These are phyloP conservation scores for Nymphicus hollandicus DNA, from an alignment of 2,113 vertebrate genomes.

Conservation along the genomic window DNA sequence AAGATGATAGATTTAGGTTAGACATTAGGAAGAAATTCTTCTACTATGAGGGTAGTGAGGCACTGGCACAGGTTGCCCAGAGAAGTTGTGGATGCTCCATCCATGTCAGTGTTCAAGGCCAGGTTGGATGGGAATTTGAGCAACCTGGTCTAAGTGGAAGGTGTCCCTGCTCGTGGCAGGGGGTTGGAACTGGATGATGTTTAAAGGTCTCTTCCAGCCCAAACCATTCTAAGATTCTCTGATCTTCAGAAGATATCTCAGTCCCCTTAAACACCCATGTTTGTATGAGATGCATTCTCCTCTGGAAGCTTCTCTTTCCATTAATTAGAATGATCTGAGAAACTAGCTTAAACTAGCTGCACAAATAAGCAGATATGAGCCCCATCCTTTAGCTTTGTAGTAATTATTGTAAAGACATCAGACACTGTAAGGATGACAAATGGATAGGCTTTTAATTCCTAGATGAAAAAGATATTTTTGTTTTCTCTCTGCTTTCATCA, in stretches of 20 bases:
- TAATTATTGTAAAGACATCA: not conserved
- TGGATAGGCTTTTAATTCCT: not conserved
- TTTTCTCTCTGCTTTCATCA: not conserved
- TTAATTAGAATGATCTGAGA: not conserved
- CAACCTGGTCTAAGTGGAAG: not conserved
- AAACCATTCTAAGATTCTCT: not conserved
- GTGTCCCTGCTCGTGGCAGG: not conserved
- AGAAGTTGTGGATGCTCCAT: not conserved
- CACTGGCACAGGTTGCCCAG: not conserved
- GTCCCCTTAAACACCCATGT: not conserved
- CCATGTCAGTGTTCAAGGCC: not conserved
- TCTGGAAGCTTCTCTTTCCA: not conserved
- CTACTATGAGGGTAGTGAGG: not conserved
- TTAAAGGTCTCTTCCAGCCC: not conserved
- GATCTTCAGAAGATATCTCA: not conserved
- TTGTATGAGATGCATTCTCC: not conserved
- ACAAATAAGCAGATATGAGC: not conserved
- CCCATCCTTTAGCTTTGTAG: not conserved
- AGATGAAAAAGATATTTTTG: not conserved
- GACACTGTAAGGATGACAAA: not conserved
- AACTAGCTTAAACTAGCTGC: not conserved
- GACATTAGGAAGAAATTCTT: not conserved
- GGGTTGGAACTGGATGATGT: not conserved
- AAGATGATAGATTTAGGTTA: not conserved
- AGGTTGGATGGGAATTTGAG: not conserved